Evolutionary conservation across 2,888 invertebrate genomes (phyloP), one percentile per base, ranked within the genome.

Genomic region (Chrysodeixis includens): DNA sequence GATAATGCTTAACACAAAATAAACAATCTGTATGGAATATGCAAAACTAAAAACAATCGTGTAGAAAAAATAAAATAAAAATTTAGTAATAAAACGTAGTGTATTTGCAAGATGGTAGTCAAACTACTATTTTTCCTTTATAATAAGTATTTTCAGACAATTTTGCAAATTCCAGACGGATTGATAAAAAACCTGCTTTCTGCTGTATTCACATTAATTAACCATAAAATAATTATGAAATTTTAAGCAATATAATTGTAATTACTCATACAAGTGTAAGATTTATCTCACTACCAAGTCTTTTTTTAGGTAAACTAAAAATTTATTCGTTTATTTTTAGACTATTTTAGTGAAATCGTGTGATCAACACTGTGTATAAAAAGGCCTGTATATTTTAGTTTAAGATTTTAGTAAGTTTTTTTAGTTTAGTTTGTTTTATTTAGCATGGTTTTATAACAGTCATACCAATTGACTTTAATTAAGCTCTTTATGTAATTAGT

Each of bases 351-450:
- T 74, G 67, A 81, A 85, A 83, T 82, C 74, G 86, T 88, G 90
- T 90, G 90, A 91, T 88, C 79, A 84, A 83, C 80, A 82, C 79
- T 87, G 84, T 86, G 85, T 87, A 86, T 83, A 81, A 85, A 86
- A 90, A 77, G 90, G 91, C 92, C 91, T 93, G 93, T 93, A 93
- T 88, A 92, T 92, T 92, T 87, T 89, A 89, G 83, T 86, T 88
- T 86, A 88, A 76, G 76, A 56, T 65, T 81, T 83, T 85, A 81
- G 77, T 81, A 62, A 75, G 62, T 67, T 78, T 77, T 85, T 83
- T 79, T 82, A 80, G 71, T 77, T 79, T 78, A 70, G 56, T 65
- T 56, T 70, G 83, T 81, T 83, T 78, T 81, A 81, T 82, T 84
- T 82, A 83, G 78, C 69, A 66, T 73, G 60, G 77, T 76, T 83